These are phyloP conservation scores for Otocyon megalotis DNA, from an alignment of 2,113 vertebrate species.

Conservation along the genomic window DNA sequence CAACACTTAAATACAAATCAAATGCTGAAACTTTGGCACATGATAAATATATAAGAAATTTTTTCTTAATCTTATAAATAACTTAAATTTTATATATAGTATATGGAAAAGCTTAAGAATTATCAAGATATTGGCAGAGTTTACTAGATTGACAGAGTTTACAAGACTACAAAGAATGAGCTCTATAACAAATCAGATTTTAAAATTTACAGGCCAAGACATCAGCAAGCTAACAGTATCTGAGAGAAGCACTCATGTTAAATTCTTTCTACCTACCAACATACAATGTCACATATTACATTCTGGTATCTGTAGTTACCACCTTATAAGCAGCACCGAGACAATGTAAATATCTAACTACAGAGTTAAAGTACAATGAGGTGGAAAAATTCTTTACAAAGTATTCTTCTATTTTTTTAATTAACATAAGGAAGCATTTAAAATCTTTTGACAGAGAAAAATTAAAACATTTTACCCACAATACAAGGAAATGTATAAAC, in stretches of 20 bases:
- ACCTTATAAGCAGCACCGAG: not conserved
- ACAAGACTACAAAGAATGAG: constrained; percentile 17
- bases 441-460: not conserved
- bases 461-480: constrained; percentile 13
- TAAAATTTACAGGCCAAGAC: constrained; percentile 12
- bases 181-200: not conserved
- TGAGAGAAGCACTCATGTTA: constrained; percentile 5
- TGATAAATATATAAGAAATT: constrained; percentile 40
- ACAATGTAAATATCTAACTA: constrained; percentile 44
- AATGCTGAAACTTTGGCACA: constrained; percentile 31
- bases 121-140: constrained; percentile 41
- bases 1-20: constrained; percentile 52
- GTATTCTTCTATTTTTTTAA: not conserved
- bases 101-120: constrained; percentile 13
- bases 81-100: constrained; percentile 41
- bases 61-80: constrained; percentile 45
- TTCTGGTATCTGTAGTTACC: not conserved
- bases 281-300: not conserved
- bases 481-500: constrained; percentile 36
- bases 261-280: not conserved
- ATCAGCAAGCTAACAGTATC: not conserved
- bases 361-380: not conserved
- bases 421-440: not conserved
- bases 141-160: constrained; percentile 18
- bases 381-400: not conserved